Conservation (phyloP, 2,113 vertebrate genomes). For the Entomyzon cyanotis region DNA sequence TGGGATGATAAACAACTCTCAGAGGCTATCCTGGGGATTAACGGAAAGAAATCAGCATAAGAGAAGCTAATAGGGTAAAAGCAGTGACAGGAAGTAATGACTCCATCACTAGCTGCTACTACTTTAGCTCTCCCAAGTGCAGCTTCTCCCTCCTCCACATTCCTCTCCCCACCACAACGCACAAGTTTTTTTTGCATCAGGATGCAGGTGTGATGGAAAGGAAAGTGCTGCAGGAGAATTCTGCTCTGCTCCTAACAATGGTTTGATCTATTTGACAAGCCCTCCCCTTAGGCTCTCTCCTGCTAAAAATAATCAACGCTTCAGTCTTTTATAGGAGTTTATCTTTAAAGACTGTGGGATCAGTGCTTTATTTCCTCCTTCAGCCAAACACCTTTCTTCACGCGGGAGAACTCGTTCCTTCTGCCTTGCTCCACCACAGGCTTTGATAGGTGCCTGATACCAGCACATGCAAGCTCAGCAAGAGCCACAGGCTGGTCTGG, state of each 20-base stretch:
- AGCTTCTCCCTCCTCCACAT: not conserved
- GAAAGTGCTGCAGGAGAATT: conserved; percentile 47
- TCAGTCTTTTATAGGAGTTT: not conserved
- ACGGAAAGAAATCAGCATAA: not conserved
- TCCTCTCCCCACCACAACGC: not conserved
- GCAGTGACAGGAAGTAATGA: not conserved
- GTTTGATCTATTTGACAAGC: conserved; percentile 13
- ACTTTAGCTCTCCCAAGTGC: not conserved
- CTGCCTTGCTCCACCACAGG: not conserved
- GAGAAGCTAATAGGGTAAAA: not conserved
- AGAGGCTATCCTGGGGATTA: not conserved
- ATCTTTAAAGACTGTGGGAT: not conserved
- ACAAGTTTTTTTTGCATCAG: not conserved
- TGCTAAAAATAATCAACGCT: not conserved
- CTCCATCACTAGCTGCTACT: not conserved
- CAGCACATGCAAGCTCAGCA: not conserved
- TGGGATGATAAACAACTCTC: conserved; percentile 4
- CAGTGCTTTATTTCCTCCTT: not conserved
- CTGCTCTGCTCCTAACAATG: conserved; percentile 14
- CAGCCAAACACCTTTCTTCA: not conserved
- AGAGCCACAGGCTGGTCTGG: not conserved
- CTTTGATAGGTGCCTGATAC: not conserved
- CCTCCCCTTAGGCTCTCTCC: not conserved
- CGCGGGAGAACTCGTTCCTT: not conserved
- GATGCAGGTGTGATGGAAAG: conserved; percentile 59